These are phyloP conservation scores for Rhagium mordax DNA, from an alignment of 2,888 invertebrate species.

Conservation along the genomic window DNA sequence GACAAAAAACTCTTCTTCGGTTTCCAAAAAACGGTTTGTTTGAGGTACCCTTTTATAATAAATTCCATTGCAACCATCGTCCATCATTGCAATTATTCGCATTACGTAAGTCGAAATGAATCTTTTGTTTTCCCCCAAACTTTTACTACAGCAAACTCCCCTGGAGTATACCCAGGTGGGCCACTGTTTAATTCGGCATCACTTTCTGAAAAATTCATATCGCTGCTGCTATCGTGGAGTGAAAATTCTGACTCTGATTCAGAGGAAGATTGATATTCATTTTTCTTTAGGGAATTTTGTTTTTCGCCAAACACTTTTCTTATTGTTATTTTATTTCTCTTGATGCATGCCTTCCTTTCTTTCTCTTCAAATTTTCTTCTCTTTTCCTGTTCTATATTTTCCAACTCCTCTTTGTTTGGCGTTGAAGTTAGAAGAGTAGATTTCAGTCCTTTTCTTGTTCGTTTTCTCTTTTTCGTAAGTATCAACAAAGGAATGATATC, in stretches of 20 bases:
- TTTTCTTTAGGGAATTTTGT: neutral
- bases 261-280: neutral
- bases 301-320: neutral
- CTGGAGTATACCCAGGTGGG: neutral
- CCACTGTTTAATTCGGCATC: constrained; percentile 1
- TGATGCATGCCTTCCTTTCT: neutral
- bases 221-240: constrained; percentile 13
- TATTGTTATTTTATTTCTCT: neutral
- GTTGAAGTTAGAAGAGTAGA: constrained; percentile 21
- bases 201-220: constrained; percentile 8
- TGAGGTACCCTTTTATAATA: too few relatives aligned
- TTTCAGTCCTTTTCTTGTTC: constrained; percentile 13
- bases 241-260: constrained; percentile 13
- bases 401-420: neutral
- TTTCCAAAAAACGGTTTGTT: too few relatives aligned
- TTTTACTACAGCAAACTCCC: neutral
- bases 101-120: constrained; percentile 1
- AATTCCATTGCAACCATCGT: neutral
- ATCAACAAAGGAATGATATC: constrained; percentile 4
- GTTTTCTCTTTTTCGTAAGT: constrained; percentile 16
- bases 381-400: constrained; percentile 1
- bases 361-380: neutral
- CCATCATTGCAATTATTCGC: constrained; percentile 1
- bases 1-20: too few relatives aligned
- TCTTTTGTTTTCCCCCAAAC: neutral